Percentiles rank a stretch among this genome's conserved stretches.
phyloP scores from a whole-genome alignment of 2,888 invertebrate genomes.

The Andrena trimmerana region DNA sequence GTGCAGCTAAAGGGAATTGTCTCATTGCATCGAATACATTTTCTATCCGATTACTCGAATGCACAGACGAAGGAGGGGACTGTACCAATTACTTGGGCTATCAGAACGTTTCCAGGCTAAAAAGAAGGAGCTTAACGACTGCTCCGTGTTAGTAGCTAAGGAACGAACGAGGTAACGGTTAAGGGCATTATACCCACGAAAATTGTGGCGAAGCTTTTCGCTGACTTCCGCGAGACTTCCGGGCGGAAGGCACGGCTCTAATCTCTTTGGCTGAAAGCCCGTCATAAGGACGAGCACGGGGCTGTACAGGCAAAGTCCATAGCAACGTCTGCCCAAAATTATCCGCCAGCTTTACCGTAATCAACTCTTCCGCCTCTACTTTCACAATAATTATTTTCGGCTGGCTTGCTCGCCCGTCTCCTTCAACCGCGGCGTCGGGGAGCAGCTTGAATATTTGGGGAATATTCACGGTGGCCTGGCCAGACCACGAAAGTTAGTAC shows the following conservation, averaged over 20 bases:
- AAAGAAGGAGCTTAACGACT: not conserved
- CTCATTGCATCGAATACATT: not conserved
- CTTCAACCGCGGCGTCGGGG: not conserved
- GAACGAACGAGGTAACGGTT: not conserved
- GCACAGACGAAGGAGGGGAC: not conserved
- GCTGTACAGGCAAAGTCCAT: conserved; percentile 18
- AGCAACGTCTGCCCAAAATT: conserved; percentile 50
- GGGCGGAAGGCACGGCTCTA: conserved; percentile 69
- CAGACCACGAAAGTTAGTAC: not conserved
- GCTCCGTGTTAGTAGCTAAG: not conserved
- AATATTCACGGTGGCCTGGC: not conserved
- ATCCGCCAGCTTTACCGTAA: conserved; percentile 39
- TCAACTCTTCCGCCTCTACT: conserved; percentile 42
- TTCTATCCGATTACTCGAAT: not conserved
- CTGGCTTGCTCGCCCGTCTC: not conserved
- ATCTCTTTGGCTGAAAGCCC: conserved; percentile 75
- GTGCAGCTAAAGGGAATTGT: not conserved
- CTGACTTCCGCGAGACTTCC: conserved; percentile 54
- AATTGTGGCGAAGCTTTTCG: conserved; percentile 20
- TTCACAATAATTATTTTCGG: conserved; percentile 49
- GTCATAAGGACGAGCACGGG: conserved; percentile 44
- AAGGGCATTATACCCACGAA: conserved; percentile 36
- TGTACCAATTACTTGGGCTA: conserved; percentile 16
- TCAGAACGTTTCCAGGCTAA: not conserved
- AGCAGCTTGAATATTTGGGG: conserved; percentile 24